Conservation (phyloP, 2,888 invertebrate genomes). For the Rhagonycha lutea region DNA sequence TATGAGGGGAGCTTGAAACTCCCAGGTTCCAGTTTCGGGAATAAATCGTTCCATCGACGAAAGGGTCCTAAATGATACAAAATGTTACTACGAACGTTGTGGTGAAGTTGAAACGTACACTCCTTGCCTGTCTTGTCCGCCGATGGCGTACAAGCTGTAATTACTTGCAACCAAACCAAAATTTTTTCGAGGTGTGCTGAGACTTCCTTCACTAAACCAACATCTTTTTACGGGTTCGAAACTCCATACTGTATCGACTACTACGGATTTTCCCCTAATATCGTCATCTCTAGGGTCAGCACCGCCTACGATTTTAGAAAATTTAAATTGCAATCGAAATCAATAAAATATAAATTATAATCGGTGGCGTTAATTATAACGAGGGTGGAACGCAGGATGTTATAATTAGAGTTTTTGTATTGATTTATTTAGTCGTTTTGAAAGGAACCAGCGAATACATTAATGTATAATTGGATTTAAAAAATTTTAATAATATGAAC, state of each 20-base stretch:
- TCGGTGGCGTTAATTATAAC: background rate
- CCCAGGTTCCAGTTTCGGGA: constrained; percentile 62
- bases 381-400: background rate
- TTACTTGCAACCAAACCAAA: constrained; percentile 70
- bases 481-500: background rate
- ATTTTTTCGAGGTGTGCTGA: constrained; percentile 67
- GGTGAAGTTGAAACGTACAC: constrained; percentile 37
- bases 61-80: constrained; percentile 56
- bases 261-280: constrained; percentile 60
- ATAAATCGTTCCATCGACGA: constrained; percentile 67
- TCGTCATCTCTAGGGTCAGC: constrained; percentile 67
- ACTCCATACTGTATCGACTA: constrained; percentile 70
- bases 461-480: background rate
- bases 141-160: constrained; percentile 71
- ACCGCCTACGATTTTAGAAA: constrained; percentile 57
- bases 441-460: background rate
- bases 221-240: constrained; percentile 66
- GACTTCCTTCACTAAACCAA: constrained; percentile 67
- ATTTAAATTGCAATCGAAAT: constrained; percentile 34
- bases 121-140: constrained; percentile 69
- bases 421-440: background rate
- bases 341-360: background rate
- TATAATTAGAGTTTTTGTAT: background rate
- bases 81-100: background rate
- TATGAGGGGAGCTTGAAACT: constrained; percentile 62